Evolutionary conservation across 37 sponge, comb jelly and placozoan species (phyloP), one percentile per base, ranked within the genome.

Genomic region (Amphimedon queenslandica): DNA sequence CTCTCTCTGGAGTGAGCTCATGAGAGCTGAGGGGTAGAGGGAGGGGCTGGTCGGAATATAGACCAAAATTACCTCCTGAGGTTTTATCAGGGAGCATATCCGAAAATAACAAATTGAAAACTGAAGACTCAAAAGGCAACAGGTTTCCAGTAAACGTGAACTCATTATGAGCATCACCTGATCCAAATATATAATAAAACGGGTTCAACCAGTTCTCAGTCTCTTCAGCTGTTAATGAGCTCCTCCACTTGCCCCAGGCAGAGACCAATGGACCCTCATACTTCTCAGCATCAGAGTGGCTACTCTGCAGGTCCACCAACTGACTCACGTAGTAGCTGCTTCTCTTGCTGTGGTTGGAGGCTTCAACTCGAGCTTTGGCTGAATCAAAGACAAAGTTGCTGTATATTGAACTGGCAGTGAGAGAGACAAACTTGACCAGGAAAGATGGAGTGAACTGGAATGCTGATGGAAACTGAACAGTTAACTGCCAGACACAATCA

Each of bases 401-500:
- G 66, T 85, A 95, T 25, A 90, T 83, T 30, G 93, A 90, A 43
- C 69, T 69, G 64, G 66, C 55, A 42, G 64, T 40, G 16, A 83
- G 61, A 24, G 77, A 71, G 37, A 80, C 72, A 58, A 98, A 77
- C 28, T 74, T 63, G 55, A 90, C 84, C 23, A 98, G 88, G 70
- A 75, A 90, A 16, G 55, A 66, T 78, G 89, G 87, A 25, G 92
- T 88, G 78, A 94, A 98, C 71, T 94, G 93, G 63, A 98, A 98
- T 39, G 87, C 81, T 5, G 93, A 83, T 13, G 95, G 99, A 71
- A 86, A 95, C 70, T 95, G 96, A 27, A 40, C 55, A 0, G 79
- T 82, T 37, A 98, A 77, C 74, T 98, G 99, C 80, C 86, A 87
- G 16, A 92, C 90, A 75, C 99, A 98, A 78, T 98, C 96, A 69